phyloP scores from a whole-genome alignment of 1,140 invertebrate species.

The Sarcophaga peregrina region DNA sequence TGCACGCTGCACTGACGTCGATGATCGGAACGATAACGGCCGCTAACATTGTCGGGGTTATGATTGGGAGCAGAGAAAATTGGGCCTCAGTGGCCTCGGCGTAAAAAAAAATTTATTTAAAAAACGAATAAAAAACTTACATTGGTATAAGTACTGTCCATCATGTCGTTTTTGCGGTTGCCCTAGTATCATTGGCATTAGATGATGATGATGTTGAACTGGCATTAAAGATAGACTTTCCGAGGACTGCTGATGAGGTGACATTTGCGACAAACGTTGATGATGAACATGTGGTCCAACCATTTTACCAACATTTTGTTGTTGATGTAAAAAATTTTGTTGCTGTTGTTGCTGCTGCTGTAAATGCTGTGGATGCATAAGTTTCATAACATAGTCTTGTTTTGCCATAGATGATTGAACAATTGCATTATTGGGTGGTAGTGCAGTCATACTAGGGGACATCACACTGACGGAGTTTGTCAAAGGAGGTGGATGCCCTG shows the following conservation, averaged over 20 bases:
- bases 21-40: too few relatives aligned
- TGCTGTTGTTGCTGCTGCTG: slow-evolving; percentile 48
- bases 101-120: too few relatives aligned
- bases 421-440: neutral
- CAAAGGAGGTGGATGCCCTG: neutral
- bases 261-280: neutral
- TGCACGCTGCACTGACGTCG: too few relatives aligned
- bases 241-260: neutral
- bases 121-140: neutral
- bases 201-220: slow-evolving; percentile 16
- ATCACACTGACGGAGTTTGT: neutral
- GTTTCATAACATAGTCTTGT: slow-evolving; percentile 31
- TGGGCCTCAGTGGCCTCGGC: too few relatives aligned
- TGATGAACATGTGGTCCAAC: neutral
- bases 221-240: neutral
- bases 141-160: neutral
- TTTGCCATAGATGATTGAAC: neutral
- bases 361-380: slow-evolving; percentile 44
- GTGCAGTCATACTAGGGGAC: neutral
- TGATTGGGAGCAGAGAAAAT: too few relatives aligned
- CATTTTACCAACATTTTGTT: slow-evolving; percentile 45
- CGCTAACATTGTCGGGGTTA: too few relatives aligned
- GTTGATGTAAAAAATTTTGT: slow-evolving; percentile 46
- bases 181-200: neutral
- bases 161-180: neutral